A percentile compares a stretch with the other conserved stretches of the same genome.
phyloP scores from a whole-genome alignment of 2,888 invertebrate genomes.

The Dione vanillae region DNA sequence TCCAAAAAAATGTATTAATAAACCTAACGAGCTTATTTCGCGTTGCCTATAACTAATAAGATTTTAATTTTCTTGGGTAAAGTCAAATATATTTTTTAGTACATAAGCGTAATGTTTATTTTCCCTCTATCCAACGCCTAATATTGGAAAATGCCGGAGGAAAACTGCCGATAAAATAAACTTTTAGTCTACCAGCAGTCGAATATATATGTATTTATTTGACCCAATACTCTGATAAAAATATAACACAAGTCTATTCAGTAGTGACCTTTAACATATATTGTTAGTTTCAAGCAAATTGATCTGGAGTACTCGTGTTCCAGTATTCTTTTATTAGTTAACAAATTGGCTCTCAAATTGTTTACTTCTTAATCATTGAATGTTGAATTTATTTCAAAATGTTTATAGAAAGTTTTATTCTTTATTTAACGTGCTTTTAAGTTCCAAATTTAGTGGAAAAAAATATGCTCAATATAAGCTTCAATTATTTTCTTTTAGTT shows the following conservation, averaged over 20 bases:
- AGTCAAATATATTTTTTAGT: slow-evolving; percentile 5
- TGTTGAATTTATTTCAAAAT: no score
- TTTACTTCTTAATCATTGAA: background rate
- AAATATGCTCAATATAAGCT: no score
- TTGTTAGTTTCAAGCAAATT: slow-evolving; percentile 36
- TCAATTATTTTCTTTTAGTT: no score
- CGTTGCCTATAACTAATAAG: background rate
- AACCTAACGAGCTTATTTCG: no score
- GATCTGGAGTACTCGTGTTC: slow-evolving; percentile 19
- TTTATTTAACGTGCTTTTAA: no score
- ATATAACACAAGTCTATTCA: slow-evolving; percentile 34
- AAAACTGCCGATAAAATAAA: slow-evolving; percentile 43
- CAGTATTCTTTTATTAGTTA: slow-evolving; percentile 13
- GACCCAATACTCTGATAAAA: slow-evolving; percentile 38
- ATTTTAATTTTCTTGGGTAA: background rate
- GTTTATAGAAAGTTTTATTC: no score
- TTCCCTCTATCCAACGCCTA: slow-evolving; percentile 31
- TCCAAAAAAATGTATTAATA: no score
- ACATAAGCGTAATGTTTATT: slow-evolving; percentile 32
- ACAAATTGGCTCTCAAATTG: background rate
- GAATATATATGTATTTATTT: slow-evolving; percentile 26
- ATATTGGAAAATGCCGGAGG: slow-evolving; percentile 43
- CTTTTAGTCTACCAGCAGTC: slow-evolving; percentile 30
- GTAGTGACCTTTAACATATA: slow-evolving; percentile 37
- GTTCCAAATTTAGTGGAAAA: no score